Percentiles rank a stretch among this genome's conserved stretches.
Evolutionary conservation across 2,888 invertebrate genomes (phyloP).

Genomic region (Ochlodes sylvanus): DNA sequence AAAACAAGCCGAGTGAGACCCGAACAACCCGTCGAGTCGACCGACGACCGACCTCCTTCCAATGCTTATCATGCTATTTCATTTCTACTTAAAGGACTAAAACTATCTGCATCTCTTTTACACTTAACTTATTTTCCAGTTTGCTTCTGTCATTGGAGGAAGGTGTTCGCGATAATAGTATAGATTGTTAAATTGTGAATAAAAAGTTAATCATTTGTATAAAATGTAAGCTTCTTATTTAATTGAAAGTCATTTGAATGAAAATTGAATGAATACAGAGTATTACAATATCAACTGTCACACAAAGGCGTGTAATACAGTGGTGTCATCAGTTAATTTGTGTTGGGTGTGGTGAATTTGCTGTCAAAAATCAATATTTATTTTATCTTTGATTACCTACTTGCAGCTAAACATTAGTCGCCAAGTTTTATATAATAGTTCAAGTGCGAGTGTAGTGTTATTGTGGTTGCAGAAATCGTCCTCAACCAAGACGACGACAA

Average conservation of each 20-base stretch:
- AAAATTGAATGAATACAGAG: not conserved
- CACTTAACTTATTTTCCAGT: conserved; percentile 61
- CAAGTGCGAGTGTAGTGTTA: conserved; percentile 44
- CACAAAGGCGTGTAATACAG: conserved; percentile 17
- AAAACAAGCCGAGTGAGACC: conserved; percentile 36
- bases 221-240: no score
- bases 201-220: no score
- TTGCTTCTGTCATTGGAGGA: conserved; percentile 66
- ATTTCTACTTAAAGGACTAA: conserved; percentile 11
- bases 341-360: conserved; percentile 51
- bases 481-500: conserved; percentile 94
- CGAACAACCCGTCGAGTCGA: no score
- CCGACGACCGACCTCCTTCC: conserved; percentile 47
- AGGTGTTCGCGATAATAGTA: conserved; percentile 57
- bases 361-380: conserved; percentile 40
- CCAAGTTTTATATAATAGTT: conserved; percentile 16
- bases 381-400: conserved; percentile 36
- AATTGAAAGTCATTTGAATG: not conserved
- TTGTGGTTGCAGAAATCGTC: conserved; percentile 92
- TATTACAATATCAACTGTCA: conserved; percentile 9
- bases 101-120: conserved; percentile 52
- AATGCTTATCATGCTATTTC: conserved; percentile 53
- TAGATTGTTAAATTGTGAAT: conserved; percentile 43
- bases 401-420: not conserved
- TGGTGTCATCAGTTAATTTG: conserved; percentile 42